phyloP scores from a whole-genome alignment of 2,797 vertebrate genomes.

The Pelodytes ibericus region DNA sequence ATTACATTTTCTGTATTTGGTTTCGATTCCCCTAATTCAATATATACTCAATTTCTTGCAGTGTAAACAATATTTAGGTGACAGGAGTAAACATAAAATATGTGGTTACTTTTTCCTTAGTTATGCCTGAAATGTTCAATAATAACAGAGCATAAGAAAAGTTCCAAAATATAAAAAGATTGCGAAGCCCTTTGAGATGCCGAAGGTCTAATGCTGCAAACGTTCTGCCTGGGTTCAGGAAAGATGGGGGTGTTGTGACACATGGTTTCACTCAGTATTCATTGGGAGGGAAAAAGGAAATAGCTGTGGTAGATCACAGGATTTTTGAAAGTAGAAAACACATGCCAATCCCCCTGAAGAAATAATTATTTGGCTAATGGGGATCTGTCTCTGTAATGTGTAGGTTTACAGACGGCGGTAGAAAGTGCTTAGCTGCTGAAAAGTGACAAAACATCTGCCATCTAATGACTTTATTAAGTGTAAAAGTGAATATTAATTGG shows the following conservation, averaged over 20 bases:
- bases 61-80: no score
- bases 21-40: no score
- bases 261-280: constrained; percentile 52
- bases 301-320: constrained; percentile 53
- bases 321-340: constrained; percentile 23
- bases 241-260: constrained; percentile 46
- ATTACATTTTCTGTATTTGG: no score
- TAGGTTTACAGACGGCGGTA: neutral
- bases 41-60: no score
- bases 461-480: neutral
- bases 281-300: constrained; percentile 36
- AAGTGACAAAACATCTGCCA: neutral
- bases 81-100: no score
- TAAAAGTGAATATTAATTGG: neutral
- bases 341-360: constrained; percentile 13
- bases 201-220: constrained; percentile 18
- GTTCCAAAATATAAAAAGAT: no score
- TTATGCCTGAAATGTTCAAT: no score
- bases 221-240: constrained; percentile 19
- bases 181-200: no score
- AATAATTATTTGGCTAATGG: neutral
- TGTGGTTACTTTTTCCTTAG: no score
- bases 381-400: neutral
- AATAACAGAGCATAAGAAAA: no score
- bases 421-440: neutral